Percentiles rank a stretch among this genome's conserved stretches.
These are phyloP conservation scores for Myrmecophaga tridactyla DNA, from an alignment of 2,113 vertebrate species.

Conservation along the genomic window DNA sequence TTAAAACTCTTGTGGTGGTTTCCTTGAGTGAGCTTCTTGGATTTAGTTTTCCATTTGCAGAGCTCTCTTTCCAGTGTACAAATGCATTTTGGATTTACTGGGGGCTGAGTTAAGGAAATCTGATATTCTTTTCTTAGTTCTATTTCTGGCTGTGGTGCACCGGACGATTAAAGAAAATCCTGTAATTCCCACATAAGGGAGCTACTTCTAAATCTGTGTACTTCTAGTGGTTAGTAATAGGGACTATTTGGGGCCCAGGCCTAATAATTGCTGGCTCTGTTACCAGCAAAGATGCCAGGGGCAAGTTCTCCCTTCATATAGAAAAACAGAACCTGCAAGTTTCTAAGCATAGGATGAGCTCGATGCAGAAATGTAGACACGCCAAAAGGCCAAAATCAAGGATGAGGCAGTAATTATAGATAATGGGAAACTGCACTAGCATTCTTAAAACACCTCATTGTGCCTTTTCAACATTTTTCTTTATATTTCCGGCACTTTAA, in stretches of 20 bases:
- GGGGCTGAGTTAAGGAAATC: neutral
- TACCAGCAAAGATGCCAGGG: neutral
- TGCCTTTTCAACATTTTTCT: neutral
- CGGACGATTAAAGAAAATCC: neutral
- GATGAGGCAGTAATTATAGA: neutral
- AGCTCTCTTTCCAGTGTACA: neutral
- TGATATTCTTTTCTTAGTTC: neutral
- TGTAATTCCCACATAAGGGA: neutral
- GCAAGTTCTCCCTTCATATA: neutral
- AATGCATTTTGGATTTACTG: neutral
- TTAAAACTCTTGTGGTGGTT: neutral
- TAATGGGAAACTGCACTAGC: neutral
- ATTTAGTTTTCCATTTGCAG: neutral
- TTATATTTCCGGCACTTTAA: neutral
- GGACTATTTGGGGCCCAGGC: fast-evolving
- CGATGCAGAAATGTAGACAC: too few relatives aligned
- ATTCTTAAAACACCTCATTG: neutral
- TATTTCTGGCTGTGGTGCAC: too few relatives aligned
- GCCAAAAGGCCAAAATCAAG: neutral
- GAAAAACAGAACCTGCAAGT: too few relatives aligned
- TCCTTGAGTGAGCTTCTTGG: too few relatives aligned
- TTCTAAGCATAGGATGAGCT: neutral
- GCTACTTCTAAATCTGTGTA: neutral
- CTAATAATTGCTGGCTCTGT: neutral
- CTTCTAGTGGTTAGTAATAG: neutral